phyloP scores from a whole-genome alignment of 1,140 invertebrate species.

The Drosophila willistoni region DNA sequence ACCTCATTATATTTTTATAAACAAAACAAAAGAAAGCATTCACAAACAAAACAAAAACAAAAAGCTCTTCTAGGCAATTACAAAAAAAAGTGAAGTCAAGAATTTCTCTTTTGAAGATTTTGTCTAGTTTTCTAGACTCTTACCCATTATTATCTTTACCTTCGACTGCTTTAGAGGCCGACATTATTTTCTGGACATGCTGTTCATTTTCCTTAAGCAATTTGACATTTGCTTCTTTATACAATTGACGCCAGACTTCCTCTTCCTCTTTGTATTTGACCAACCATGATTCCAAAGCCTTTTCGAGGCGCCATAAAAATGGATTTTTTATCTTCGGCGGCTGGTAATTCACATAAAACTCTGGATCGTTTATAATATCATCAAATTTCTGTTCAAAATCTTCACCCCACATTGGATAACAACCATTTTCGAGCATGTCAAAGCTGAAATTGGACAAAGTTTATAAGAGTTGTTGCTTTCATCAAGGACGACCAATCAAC shows the following conservation, averaged over 20 bases:
- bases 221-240: not conserved
- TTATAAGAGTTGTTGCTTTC: no score
- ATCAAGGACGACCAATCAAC: not conserved
- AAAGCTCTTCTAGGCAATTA: no score
- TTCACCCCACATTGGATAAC: slow-evolving; percentile 9
- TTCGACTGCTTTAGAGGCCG: not conserved
- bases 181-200: no score
- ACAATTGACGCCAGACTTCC: not conserved
- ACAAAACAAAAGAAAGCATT: no score
- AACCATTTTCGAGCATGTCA: slow-evolving; percentile 42
- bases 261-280: slow-evolving; percentile 9
- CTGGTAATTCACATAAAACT: slow-evolving; percentile 19
- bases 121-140: not conserved
- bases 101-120: not conserved
- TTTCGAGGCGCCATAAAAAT: not conserved
- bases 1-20: no score
- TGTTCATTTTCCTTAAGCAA: not conserved
- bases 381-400: slow-evolving; percentile 45
- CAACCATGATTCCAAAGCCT: slow-evolving; percentile 42
- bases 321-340: slow-evolving; percentile 6
- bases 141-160: not conserved
- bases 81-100: no score
- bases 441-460: slow-evolving; percentile 11
- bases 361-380: slow-evolving; percentile 25
- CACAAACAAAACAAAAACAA: no score